A percentile compares a stretch with the other conserved stretches of the same genome.
phyloP scores from a whole-genome alignment of 2,797 vertebrate species.

The Pseudotriccus pelzelni region DNA sequence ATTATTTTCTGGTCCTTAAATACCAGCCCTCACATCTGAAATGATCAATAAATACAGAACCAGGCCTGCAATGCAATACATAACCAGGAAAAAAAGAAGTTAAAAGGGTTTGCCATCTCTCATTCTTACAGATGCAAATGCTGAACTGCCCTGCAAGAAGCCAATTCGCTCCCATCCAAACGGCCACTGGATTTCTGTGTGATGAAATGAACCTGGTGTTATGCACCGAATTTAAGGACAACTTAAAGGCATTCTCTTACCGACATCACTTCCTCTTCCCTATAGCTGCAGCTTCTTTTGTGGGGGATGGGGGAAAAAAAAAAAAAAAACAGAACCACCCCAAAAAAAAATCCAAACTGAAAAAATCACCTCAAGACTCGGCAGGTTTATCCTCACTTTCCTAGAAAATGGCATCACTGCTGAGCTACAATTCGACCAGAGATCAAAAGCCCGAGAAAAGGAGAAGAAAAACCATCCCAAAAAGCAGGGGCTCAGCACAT shows the following conservation, averaged over 20 bases:
- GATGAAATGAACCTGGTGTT: background rate
- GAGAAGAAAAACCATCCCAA: background rate
- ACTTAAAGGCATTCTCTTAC: background rate
- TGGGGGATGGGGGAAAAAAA: background rate
- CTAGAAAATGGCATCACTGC: background rate
- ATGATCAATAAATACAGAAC: background rate
- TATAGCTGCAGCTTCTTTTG: background rate
- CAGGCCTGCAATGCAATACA: background rate
- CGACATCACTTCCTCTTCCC: slow-evolving; percentile 19
- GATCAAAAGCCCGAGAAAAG: background rate
- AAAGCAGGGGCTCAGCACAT: background rate
- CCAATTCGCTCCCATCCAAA: background rate
- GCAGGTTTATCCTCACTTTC: background rate
- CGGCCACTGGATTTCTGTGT: background rate
- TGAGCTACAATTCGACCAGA: background rate
- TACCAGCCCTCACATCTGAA: background rate
- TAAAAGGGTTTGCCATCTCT: background rate
- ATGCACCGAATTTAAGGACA: background rate
- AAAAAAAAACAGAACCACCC: background rate
- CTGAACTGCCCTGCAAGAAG: background rate
- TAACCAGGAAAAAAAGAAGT: background rate
- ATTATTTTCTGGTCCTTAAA: background rate
- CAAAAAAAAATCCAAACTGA: background rate
- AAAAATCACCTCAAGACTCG: background rate
- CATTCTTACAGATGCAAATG: background rate